Base-by-base conservation (phyloP, 2,888 invertebrate species). In the Eulithis testata region DNA sequence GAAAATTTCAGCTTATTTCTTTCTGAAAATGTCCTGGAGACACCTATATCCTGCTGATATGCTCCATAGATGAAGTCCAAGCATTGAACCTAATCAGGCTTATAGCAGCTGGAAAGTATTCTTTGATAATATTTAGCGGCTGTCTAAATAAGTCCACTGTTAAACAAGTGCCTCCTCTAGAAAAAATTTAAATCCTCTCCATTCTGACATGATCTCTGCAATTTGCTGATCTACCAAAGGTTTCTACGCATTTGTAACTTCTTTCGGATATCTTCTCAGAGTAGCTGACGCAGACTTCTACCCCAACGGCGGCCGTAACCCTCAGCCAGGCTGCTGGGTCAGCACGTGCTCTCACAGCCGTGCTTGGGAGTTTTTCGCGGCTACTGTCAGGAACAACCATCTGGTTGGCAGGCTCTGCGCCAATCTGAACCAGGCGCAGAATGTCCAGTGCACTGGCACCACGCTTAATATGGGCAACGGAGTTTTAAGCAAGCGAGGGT, bases 281-380 rank as follows among this genome's bases (percentile, higher is more conserved):
- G 81, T 87, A 37, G 86, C 79, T 6, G 49, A 88, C 52, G 79
- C 82, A 11, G 87, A 91, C 74, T 92, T 91, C 77, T 93, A 90
- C 73, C 89, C 89, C 5, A 91, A 91, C 69, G 90, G 90, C 0
- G 91, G 89, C 51, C 81, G 80, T 5, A 79, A 82, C 70, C 80
- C 81, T 3, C 90, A 91, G 70, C 90, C 91, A 0, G 90, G 91
- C 1, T 92, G 91, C 69, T 69, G 66, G 61, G 11, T 77, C 50
- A 85, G 80, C 68, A 79, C 79, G 1, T 91, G 91, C 74, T 87
- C 89, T 0, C 91, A 91, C 72, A 68, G 85, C 27, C 84, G 90
- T 2, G 80, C 86, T 0, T 74, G 73, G 11, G 75, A 86, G 27
- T 65, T 88, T 0, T 87, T 88, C 65, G 88, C 90, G 0, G 78